Evolutionary conservation across 2,888 invertebrate genomes (phyloP).

Genomic region (Cephus rjabovi): DNA sequence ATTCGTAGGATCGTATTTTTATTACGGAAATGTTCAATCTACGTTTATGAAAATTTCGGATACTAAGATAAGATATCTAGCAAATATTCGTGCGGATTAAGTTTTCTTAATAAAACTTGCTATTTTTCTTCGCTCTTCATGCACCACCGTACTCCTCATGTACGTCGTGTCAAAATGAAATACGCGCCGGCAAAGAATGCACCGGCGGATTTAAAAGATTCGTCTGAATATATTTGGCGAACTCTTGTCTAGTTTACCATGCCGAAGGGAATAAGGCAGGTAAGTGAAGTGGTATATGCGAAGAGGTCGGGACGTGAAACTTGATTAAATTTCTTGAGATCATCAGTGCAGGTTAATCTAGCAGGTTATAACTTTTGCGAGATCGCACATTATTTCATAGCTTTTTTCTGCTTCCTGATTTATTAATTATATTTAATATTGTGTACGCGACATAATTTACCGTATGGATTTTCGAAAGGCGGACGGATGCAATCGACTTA

Average conservation of each 20-base stretch:
- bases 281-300: conserved; percentile 13
- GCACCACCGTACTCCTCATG: too few species aligned
- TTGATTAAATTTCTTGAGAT: conserved; percentile 38
- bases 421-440: not conserved
- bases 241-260: conserved; percentile 15
- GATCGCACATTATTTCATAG: conserved; percentile 14
- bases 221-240: not conserved
- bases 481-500: not conserved
- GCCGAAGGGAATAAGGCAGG: conserved; percentile 1
- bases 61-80: not conserved
- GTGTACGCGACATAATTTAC: not conserved
- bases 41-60: not conserved
- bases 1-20: not conserved
- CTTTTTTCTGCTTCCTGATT: not conserved
- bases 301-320: conserved; percentile 21
- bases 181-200: not conserved
- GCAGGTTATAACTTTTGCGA: conserved; percentile 26
- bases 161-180: not conserved
- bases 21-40: not conserved
- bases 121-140: not conserved
- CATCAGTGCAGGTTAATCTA: conserved; percentile 36
- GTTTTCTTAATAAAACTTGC: not conserved
- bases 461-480: not conserved
- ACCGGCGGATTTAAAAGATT: not conserved
- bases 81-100: not conserved